Percentiles rank a stretch among this genome's conserved stretches.
Evolutionary conservation across 2,797 vertebrate species (phyloP).

Genomic region (Aldrovandia affinis): DNA sequence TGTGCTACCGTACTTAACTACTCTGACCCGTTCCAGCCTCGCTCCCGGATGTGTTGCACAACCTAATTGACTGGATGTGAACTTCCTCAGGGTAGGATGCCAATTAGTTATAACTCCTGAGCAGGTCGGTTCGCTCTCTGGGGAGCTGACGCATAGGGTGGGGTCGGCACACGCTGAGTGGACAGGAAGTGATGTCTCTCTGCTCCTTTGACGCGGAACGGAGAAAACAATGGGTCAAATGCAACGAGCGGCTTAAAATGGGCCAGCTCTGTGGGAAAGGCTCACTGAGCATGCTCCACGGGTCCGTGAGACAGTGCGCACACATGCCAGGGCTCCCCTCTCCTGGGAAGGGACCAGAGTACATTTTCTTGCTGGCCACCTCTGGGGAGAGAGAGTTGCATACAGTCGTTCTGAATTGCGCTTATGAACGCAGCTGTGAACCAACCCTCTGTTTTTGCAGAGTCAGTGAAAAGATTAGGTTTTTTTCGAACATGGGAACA

Average conservation of each 20-base stretch:
- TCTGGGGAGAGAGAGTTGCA: slow-evolving; percentile 51
- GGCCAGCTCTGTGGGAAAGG: slow-evolving; percentile 73
- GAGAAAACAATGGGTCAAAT: slow-evolving; percentile 59
- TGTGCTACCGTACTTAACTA: slow-evolving; percentile 15
- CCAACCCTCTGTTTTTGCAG: background rate
- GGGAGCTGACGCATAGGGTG: slow-evolving; percentile 21
- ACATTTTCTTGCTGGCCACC: slow-evolving; percentile 52
- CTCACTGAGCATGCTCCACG: slow-evolving; percentile 63
- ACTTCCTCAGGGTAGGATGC: slow-evolving; percentile 43
- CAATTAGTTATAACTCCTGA: slow-evolving; percentile 40
- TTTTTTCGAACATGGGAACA: background rate
- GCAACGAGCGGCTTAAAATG: slow-evolving; percentile 54
- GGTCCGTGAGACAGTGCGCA: slow-evolving; percentile 33
- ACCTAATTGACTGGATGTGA: slow-evolving; percentile 31
- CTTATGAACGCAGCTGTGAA: slow-evolving; percentile 11
- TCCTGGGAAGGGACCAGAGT: slow-evolving; percentile 46
- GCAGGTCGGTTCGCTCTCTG: background rate
- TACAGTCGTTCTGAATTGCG: background rate
- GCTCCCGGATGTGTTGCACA: slow-evolving; percentile 52
- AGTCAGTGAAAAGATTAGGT: background rate
- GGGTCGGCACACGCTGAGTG: slow-evolving; percentile 10
- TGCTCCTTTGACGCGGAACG: slow-evolving; percentile 59
- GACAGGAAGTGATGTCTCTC: slow-evolving; percentile 58
- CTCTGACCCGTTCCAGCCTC: slow-evolving; percentile 26
- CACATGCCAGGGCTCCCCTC: slow-evolving; percentile 46